Conservation (phyloP, 2,888 invertebrate genomes). For the Ichneumon xanthorius region DNA sequence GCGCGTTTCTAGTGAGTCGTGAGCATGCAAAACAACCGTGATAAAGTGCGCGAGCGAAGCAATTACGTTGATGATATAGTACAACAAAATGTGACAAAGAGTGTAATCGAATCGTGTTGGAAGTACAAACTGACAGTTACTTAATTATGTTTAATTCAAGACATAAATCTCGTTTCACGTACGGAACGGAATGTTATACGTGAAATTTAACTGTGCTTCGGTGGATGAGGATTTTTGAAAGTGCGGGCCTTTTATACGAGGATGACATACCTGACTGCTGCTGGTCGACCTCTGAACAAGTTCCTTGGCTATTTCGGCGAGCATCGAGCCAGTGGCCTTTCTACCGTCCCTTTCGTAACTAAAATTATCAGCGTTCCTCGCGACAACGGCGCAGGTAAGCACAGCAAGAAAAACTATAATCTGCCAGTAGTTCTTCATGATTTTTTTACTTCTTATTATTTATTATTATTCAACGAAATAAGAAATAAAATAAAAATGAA, state of each 20-base stretch:
- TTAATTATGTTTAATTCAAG: not conserved
- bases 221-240: not conserved
- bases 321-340: constrained; percentile 84
- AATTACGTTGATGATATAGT: too few relatives aligned
- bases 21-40: too few relatives aligned
- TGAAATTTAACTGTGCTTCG: not conserved
- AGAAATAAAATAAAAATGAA: constrained; percentile 1
- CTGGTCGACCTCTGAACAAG: constrained; percentile 89
- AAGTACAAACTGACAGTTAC: too few relatives aligned
- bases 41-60: too few relatives aligned
- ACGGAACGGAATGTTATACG: not conserved
- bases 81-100: too few relatives aligned
- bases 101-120: too few relatives aligned
- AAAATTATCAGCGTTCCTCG: constrained; percentile 67
- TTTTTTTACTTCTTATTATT: constrained; percentile 14
- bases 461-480: constrained; percentile 12
- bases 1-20: too few relatives aligned
- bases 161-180: not conserved
- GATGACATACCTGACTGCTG: constrained; percentile 87
- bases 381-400: constrained; percentile 66
- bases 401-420: constrained; percentile 64
- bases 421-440: constrained; percentile 60
- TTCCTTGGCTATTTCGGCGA: constrained; percentile 88
- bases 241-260: not conserved
- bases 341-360: constrained; percentile 67